phyloP scores from a whole-genome alignment of 2,113 vertebrate species.

The Mustelus asterias region DNA sequence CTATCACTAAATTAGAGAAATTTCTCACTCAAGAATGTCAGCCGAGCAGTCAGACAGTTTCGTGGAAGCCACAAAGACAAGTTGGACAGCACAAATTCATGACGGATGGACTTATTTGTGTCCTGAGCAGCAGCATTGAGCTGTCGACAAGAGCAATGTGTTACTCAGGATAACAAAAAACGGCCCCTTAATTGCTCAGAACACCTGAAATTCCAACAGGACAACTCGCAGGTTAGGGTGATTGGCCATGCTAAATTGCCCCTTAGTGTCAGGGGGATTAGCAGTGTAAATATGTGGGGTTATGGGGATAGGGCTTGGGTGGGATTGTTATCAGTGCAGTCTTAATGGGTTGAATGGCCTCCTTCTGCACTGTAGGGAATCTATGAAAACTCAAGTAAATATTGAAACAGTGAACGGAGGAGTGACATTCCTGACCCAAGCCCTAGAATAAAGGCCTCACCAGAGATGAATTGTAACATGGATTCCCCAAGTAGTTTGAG shows the following conservation, averaged over 20 bases:
- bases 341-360: no score
- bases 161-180: neutral
- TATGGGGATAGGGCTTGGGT: no score
- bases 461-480: neutral
- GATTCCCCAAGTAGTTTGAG: neutral
- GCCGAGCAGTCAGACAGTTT: neutral
- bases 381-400: neutral
- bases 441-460: neutral
- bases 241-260: no score
- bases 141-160: neutral
- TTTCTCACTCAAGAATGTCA: neutral
- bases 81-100: neutral
- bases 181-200: neutral
- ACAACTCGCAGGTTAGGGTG: neutral
- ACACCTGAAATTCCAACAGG: neutral
- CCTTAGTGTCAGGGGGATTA: no score
- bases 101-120: neutral
- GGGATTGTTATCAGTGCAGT: no score
- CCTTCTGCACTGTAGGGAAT: no score
- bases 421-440: neutral
- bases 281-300: no score
- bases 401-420: neutral
- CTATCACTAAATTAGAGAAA: neutral
- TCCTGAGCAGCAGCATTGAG: neutral
- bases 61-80: neutral